Conservation (phyloP, 2,113 vertebrate species). For the Dipodomys stephensi region DNA sequence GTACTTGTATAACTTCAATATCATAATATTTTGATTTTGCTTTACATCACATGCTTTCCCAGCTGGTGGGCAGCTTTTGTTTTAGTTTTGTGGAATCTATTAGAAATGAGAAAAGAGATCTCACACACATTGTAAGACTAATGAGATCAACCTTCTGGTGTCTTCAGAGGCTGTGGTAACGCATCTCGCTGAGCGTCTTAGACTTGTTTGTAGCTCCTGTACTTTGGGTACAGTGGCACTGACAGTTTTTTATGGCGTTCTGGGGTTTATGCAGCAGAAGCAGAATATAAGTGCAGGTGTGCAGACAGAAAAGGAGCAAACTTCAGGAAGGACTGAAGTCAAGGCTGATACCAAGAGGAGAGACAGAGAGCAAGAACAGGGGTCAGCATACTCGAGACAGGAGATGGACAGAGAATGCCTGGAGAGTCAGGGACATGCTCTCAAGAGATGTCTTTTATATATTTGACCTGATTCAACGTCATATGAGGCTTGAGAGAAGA, state of each 20-base stretch:
- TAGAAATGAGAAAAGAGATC: constrained; percentile 64
- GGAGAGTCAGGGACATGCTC: background rate
- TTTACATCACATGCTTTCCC: constrained; percentile 75
- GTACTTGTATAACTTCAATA: constrained; percentile 74
- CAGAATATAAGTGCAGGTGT: background rate
- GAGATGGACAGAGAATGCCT: background rate
- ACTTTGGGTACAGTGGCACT: background rate
- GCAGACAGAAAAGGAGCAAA: background rate
- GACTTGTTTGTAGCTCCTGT: constrained; percentile 30
- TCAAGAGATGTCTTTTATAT: too few species aligned
- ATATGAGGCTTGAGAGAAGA: background rate
- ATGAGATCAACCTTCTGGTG: constrained; percentile 67
- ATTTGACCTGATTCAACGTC: too few species aligned
- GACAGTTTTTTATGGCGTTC: constrained; percentile 43
- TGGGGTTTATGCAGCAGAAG: background rate
- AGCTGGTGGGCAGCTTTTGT: constrained; percentile 81
- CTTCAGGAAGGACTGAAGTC: background rate
- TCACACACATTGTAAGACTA: constrained; percentile 66
- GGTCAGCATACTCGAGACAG: background rate
- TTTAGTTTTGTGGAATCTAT: constrained; percentile 76
- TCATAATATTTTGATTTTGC: constrained; percentile 82
- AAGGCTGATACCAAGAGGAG: background rate
- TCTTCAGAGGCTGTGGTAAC: constrained; percentile 51
- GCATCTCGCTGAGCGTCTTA: constrained; percentile 49
- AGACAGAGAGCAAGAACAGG: background rate